Base-by-base conservation (phyloP, 1,140 invertebrate genomes). In the Drosophila tani region DNA sequence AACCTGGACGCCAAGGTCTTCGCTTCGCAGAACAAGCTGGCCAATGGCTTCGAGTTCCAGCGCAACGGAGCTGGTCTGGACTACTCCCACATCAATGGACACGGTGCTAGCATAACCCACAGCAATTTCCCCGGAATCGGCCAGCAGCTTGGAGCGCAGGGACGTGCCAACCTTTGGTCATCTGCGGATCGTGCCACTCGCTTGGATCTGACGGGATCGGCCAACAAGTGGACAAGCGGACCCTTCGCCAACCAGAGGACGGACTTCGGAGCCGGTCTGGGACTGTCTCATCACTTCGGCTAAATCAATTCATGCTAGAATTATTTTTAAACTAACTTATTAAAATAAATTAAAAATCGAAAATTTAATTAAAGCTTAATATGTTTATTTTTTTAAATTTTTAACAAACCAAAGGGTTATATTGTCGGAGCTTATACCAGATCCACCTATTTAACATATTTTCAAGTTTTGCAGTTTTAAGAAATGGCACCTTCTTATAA, bases 61-160 rank as follows among this genome's bases (percentile, higher is more conserved):
- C 85, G 90, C 17, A 92, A 91, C 35, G 90, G 90, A 21, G 81
- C 73, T 32, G 91, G 82, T 2, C 49, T 92, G 27, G 85, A 91
- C 1, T 91, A 91, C 75, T 82, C 85, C 0, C 83, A 92, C 47
- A 56, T 65, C 35, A 88, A 91, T 43, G 91, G 91, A 11, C 91
- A 91, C 17, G 81, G 82, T n/a, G 91, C 90, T 12, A 87, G 85
- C 49, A 15, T 92, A 19, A 91, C 82, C 4, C 83, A 91, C 59
- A 85, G 83, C 60, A 92, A 85, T 17, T 82, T 92, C 56, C 91
- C 91, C n/a, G 87, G 87, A n/a, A 40, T 92, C 7, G 91, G 91
- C 8, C 63, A 80, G 55, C 91, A 92, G n/a, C 47, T 91, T 40
- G 91, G 84, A 7, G 56, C 84, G 38, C 79, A 79, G 21, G 79